Percentiles rank a stretch among this genome's conserved stretches.
Evolutionary conservation across 2,113 vertebrate genomes (phyloP).

Genomic region (Pardalotus punctatus): DNA sequence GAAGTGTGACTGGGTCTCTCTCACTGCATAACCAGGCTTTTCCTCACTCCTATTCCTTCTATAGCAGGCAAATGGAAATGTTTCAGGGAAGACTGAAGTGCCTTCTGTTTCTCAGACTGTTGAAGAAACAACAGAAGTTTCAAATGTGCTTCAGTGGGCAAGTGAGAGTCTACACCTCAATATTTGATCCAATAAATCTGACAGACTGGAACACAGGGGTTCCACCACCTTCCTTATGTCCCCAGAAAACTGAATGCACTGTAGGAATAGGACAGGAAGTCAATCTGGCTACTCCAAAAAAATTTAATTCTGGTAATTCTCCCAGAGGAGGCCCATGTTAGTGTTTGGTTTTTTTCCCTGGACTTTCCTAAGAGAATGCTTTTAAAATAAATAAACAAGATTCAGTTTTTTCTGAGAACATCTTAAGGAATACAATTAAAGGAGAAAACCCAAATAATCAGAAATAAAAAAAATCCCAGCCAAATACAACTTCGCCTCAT

Average conservation of each 20-base stretch:
- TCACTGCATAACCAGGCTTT: background rate
- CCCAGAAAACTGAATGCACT: slow-evolving; percentile 36
- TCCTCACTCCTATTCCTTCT: slow-evolving; percentile 60
- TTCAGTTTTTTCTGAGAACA: background rate
- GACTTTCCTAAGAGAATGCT: slow-evolving; percentile 66
- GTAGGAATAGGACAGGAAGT: slow-evolving; percentile 59
- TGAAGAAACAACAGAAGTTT: slow-evolving; percentile 13
- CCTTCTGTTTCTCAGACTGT: slow-evolving; percentile 78
- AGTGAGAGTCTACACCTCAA: slow-evolving; percentile 71
- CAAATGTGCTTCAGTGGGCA: background rate
- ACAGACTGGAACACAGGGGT: slow-evolving; percentile 68
- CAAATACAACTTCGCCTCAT: background rate
- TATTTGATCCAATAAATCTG: slow-evolving; percentile 67
- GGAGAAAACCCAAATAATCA: background rate
- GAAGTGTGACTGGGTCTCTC: background rate
- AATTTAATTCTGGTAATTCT: slow-evolving; percentile 75
- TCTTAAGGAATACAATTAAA: background rate
- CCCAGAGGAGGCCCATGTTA: slow-evolving; percentile 26
- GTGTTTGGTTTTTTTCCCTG: slow-evolving; percentile 41
- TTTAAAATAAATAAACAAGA: slow-evolving; percentile 25
- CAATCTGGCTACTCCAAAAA: slow-evolving; percentile 50
- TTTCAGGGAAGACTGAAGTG: slow-evolving; percentile 58
- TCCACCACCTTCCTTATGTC: slow-evolving; percentile 13
- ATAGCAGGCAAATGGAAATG: slow-evolving; percentile 74
- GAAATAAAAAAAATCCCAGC: background rate